A percentile compares a stretch with the other conserved stretches of the same genome.
Evolutionary conservation across 2,113 vertebrate species (phyloP).

Genomic region (Cephalopterus ornatus): DNA sequence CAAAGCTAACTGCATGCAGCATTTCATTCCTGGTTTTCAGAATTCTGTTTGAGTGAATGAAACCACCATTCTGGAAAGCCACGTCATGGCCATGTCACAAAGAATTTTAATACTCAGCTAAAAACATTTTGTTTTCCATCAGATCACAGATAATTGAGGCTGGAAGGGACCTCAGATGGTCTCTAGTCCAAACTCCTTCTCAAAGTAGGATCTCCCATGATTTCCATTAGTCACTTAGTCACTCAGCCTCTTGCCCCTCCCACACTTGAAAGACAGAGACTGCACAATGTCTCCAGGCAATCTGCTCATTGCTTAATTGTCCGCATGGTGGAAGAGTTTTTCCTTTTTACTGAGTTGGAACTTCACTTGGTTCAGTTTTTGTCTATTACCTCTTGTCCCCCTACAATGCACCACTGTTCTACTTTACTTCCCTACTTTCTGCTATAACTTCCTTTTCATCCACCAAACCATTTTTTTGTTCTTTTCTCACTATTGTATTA

Average conservation of each 20-base stretch:
- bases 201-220: background rate
- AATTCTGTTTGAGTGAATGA: background rate
- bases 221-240: background rate
- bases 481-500: background rate
- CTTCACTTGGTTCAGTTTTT: background rate
- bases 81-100: rapidly evolving
- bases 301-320: background rate
- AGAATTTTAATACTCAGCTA: background rate
- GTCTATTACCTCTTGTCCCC: background rate
- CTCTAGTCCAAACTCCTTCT: background rate
- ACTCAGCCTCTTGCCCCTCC: background rate
- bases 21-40: background rate
- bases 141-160: rapidly evolving
- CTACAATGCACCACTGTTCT: background rate
- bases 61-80: background rate
- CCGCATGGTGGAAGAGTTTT: background rate
- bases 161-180: background rate
- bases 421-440: background rate
- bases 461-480: background rate
- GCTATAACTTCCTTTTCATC: background rate
- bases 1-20: background rate
- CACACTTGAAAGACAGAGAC: background rate
- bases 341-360: background rate
- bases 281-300: background rate
- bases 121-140: background rate